Evolutionary conservation across 2,113 vertebrate species (phyloP).

Genomic region (Grammomys surdaster): DNA sequence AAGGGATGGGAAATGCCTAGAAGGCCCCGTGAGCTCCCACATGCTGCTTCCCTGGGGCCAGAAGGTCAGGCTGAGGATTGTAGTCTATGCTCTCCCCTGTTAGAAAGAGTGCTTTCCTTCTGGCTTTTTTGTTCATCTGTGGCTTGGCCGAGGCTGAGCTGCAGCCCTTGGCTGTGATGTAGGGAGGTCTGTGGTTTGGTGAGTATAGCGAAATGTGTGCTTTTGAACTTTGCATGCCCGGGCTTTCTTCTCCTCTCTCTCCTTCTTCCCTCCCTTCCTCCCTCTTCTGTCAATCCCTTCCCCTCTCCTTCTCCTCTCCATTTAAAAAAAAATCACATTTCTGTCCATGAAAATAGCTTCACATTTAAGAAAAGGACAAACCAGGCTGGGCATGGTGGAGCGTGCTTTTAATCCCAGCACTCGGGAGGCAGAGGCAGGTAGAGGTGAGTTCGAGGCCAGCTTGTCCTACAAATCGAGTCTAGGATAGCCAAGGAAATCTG

Average conservation of each 20-base stretch:
- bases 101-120: slow-evolving; percentile 30
- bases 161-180: slow-evolving; percentile 59
- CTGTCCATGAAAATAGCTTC: background rate
- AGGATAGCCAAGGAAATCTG: too few species aligned
- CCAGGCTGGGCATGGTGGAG: too few species aligned
- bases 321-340: background rate
- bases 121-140: slow-evolving; percentile 6
- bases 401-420: too few species aligned
- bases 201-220: slow-evolving; percentile 44
- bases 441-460: too few species aligned
- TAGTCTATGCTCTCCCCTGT: background rate
- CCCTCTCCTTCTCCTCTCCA: too few species aligned
- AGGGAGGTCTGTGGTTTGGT: slow-evolving; percentile 50
- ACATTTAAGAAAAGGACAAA: background rate
- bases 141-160: slow-evolving; percentile 57
- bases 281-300: background rate
- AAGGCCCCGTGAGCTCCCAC: background rate
- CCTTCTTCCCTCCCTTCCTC: too few species aligned
- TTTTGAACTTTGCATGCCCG: slow-evolving; percentile 25
- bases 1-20: background rate
- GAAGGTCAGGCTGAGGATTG: background rate
- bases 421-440: too few species aligned
- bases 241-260: background rate
- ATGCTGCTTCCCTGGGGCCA: background rate
- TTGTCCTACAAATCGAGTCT: too few species aligned